Percentiles rank a stretch among this genome's conserved stretches.
Evolutionary conservation across 2,113 vertebrate species (phyloP).

Genomic region (Bubo scandiacus): DNA sequence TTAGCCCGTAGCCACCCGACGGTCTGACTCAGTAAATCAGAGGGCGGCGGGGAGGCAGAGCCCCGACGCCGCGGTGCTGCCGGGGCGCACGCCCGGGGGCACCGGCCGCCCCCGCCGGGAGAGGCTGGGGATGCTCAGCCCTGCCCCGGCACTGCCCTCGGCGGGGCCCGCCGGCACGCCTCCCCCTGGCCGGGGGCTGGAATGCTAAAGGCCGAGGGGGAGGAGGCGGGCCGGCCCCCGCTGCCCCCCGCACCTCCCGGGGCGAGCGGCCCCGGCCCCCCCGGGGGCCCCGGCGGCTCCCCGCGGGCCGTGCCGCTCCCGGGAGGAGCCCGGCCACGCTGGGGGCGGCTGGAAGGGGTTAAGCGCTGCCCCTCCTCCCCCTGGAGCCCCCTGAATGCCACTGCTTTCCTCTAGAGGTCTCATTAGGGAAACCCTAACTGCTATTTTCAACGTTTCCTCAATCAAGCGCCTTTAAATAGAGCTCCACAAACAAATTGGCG

Average conservation of each 20-base stretch:
- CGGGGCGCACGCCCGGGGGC: background rate
- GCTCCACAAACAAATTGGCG: constrained; percentile 77
- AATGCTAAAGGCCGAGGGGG: background rate
- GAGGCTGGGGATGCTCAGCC: background rate
- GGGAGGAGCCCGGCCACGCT: background rate
- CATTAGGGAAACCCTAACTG: constrained; percentile 80
- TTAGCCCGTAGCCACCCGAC: background rate
- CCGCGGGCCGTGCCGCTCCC: background rate
- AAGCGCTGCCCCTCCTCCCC: constrained; percentile 51
- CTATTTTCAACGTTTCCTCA: constrained; percentile 83
- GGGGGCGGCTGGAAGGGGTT: constrained; percentile 70
- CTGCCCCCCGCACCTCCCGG: background rate
- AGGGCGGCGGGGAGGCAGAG: background rate
- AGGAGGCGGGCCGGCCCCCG: background rate
- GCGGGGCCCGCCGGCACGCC: background rate
- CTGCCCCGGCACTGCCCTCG: background rate
- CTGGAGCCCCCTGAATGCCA: constrained; percentile 60
- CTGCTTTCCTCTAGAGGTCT: constrained; percentile 80
- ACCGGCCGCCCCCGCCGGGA: background rate
- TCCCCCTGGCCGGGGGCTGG: background rate
- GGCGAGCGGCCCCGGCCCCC: background rate
- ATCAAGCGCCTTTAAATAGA: constrained; percentile 82
- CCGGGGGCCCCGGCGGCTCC: background rate
- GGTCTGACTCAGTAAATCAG: background rate
- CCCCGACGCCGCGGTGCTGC: background rate